Evolutionary conservation across 2,888 invertebrate genomes (phyloP).

Genomic region (Agrotis ipsilon): DNA sequence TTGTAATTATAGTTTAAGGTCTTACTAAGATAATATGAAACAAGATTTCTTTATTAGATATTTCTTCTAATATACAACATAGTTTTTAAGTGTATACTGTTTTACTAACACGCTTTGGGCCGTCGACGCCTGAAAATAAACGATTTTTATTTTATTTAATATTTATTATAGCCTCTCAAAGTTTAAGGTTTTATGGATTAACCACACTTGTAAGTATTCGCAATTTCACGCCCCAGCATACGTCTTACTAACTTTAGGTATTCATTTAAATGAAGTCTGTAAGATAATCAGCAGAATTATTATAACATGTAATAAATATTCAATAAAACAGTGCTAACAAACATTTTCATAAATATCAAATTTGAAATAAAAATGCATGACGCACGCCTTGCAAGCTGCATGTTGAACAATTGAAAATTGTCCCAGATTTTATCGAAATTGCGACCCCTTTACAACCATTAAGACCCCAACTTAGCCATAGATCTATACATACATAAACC

Average conservation of each 20-base stretch:
- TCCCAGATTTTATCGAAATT: conserved; percentile 45
- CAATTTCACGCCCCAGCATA: background rate
- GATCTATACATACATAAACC: conserved; percentile 57
- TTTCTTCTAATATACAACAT: background rate
- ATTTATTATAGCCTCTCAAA: background rate
- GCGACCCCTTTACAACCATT: conserved; percentile 52
- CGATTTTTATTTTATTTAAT: too few species aligned
- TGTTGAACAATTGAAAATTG: conserved; percentile 31
- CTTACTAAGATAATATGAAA: background rate
- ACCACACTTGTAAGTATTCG: background rate
- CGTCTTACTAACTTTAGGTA: too few species aligned
- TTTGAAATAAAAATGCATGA: background rate
- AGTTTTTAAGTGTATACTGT: too few species aligned
- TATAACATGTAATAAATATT: background rate
- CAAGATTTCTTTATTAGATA: too few species aligned
- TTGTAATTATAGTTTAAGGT: background rate
- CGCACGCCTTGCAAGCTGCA: conserved; percentile 1
- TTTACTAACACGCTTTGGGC: too few species aligned
- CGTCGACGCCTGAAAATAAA: too few species aligned
- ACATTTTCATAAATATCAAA: too few species aligned
- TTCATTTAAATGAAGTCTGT: too few species aligned
- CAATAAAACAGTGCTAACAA: too few species aligned
- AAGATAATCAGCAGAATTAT: background rate
- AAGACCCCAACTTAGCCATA: conserved; percentile 38
- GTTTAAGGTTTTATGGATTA: background rate